Conservation (phyloP, 2,113 vertebrate genomes). For the Macrotis lagotis region DNA sequence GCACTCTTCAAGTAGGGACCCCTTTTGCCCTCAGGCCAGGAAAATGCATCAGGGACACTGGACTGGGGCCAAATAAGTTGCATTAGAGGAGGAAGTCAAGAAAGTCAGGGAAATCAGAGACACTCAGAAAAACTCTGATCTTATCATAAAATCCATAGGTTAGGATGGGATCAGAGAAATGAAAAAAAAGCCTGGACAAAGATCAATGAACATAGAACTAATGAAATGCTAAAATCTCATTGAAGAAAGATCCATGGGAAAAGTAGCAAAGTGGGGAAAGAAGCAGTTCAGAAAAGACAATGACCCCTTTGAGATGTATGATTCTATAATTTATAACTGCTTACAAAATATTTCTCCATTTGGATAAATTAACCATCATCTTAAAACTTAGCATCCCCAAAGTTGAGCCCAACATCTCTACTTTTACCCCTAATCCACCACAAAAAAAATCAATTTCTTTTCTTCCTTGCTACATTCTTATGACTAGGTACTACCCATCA, state of each 20-base stretch:
- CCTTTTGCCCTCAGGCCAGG: too few species aligned
- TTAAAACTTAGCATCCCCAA: background rate
- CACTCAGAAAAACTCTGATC: background rate
- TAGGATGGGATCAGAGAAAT: background rate
- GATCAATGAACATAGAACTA: background rate
- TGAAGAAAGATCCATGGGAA: background rate
- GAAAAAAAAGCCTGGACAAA: background rate
- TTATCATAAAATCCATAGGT: background rate
- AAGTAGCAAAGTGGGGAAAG: background rate
- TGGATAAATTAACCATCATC: background rate
- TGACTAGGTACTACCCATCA: background rate
- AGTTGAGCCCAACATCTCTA: background rate
- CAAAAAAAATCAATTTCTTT: background rate
- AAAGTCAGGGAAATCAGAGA: too few species aligned
- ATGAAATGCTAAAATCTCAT: background rate
- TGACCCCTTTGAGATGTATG: background rate
- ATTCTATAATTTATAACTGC: background rate
- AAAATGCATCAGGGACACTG: too few species aligned
- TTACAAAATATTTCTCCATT: background rate
- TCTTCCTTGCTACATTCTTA: background rate
- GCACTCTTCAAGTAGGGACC: too few species aligned
- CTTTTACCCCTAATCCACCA: background rate
- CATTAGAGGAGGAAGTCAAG: too few species aligned
- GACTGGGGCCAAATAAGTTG: too few species aligned
- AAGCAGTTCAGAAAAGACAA: background rate